Evolutionary conservation across 1,140 invertebrate species (phyloP).

Genomic region (Procambarus virginalis): DNA sequence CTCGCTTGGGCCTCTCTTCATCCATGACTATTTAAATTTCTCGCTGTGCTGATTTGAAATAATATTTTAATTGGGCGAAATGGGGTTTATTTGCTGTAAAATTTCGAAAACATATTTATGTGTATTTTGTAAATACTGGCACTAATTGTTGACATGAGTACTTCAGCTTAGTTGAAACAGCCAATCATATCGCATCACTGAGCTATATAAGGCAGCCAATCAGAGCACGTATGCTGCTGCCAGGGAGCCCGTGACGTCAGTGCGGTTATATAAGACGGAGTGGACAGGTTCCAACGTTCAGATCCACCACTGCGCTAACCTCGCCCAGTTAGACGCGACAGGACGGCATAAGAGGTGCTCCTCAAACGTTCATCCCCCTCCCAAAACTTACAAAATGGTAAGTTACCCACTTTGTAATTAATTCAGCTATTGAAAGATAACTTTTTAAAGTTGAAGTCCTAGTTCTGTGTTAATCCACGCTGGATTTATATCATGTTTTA

Average conservation of each 20-base stretch:
- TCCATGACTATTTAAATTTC: background rate
- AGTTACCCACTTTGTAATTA: background rate
- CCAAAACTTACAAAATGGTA: slow-evolving; percentile 30
- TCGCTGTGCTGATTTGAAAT: background rate
- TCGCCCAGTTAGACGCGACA: slow-evolving; percentile 22
- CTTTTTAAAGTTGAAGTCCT: no score
- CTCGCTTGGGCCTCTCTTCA: background rate
- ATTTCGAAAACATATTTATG: no score
- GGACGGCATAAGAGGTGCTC: background rate
- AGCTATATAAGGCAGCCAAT: slow-evolving; percentile 8
- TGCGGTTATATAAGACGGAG: slow-evolving; percentile 22
- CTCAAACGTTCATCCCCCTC: background rate
- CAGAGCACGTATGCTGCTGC: background rate
- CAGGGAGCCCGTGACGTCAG: slow-evolving; percentile 21
- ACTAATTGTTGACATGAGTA: no score
- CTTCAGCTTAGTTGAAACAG: no score
- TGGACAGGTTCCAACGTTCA: background rate
- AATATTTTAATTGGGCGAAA: background rate
- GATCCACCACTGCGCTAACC: slow-evolving; percentile 34
- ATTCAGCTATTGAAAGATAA: no score
- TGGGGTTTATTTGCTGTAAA: background rate
- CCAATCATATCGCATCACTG: background rate
- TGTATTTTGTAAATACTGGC: background rate
- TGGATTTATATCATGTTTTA: no score
- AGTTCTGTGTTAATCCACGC: no score